Percentiles rank a stretch among this genome's conserved stretches.
These are phyloP conservation scores for Andricus grossulariae DNA, from an alignment of 1,140 invertebrate species.

Conservation along the genomic window DNA sequence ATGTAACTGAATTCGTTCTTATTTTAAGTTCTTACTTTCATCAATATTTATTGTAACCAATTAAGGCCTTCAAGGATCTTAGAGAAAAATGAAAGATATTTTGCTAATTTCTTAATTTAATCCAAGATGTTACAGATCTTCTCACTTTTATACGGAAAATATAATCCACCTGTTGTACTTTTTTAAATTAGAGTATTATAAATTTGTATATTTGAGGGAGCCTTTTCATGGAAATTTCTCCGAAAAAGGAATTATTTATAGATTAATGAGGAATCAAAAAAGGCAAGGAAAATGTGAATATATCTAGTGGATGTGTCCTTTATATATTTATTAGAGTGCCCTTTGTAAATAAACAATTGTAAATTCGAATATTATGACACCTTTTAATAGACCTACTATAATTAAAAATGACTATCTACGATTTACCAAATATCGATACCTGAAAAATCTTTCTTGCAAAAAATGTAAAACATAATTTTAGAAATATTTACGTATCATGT, in stretches of 20 bases:
- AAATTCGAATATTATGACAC: neutral
- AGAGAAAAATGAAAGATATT: too few species aligned
- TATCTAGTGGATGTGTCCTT: neutral
- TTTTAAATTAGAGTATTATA: neutral
- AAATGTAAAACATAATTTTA: neutral
- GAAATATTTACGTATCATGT: neutral
- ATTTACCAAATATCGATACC: slow-evolving; percentile 2
- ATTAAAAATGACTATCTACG: too few species aligned
- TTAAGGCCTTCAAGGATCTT: too few species aligned
- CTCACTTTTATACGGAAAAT: neutral
- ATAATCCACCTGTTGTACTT: neutral
- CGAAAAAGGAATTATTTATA: neutral
- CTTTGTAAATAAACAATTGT: slow-evolving; percentile 50
- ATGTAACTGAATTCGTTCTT: neutral
- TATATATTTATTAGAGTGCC: slow-evolving; percentile 25
- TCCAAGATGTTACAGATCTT: too few species aligned
- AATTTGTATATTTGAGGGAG: neutral
- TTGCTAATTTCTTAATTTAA: too few species aligned
- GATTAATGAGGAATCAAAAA: neutral
- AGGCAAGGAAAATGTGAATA: neutral
- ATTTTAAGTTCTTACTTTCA: neutral
- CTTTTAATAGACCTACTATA: too few species aligned
- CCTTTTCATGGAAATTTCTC: neutral
- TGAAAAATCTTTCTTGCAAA: neutral
- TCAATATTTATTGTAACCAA: neutral